These are phyloP conservation scores for Lasioglossum leucozonium DNA, from an alignment of 2,888 invertebrate species.

Conservation along the genomic window DNA sequence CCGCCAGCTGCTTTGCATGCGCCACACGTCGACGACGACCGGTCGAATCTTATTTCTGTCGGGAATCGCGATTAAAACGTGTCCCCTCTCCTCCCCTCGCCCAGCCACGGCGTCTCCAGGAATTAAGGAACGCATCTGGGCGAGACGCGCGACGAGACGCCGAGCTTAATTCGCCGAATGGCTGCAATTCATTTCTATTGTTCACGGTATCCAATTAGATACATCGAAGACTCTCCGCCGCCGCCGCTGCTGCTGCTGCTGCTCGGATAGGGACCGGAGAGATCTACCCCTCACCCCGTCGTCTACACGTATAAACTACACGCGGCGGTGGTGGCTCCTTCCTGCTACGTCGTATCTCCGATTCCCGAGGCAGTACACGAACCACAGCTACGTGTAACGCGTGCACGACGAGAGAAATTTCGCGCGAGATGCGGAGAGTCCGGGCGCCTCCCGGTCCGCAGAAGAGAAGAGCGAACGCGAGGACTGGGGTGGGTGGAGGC, in stretches of 20 bases:
- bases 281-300: not conserved
- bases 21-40: not conserved
- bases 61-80: not conserved
- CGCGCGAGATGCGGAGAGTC: conserved; percentile 9
- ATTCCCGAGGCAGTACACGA: conserved; percentile 40
- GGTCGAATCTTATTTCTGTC: conserved; percentile 7
- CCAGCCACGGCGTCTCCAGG: not conserved
- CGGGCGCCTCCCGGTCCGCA: not conserved
- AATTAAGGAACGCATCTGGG: not conserved
- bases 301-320: conserved; percentile 2
- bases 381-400: conserved; percentile 42
- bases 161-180: not conserved
- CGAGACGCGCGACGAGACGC: not conserved
- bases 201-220: conserved; percentile 7
- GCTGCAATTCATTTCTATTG: not conserved
- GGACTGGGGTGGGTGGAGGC: too few species aligned
- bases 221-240: not conserved
- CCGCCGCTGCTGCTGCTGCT: not conserved
- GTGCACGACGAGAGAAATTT: conserved; percentile 45
- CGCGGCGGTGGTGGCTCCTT: not conserved
- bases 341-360: not conserved
- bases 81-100: too few species aligned
- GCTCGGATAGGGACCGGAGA: not conserved
- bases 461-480: too few species aligned
- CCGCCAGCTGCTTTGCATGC: not conserved